Evolutionary conservation across 30 jellyfish, hydroid and myxozoan species (phyloP).

Genomic region (Hydra vulgaris): DNA sequence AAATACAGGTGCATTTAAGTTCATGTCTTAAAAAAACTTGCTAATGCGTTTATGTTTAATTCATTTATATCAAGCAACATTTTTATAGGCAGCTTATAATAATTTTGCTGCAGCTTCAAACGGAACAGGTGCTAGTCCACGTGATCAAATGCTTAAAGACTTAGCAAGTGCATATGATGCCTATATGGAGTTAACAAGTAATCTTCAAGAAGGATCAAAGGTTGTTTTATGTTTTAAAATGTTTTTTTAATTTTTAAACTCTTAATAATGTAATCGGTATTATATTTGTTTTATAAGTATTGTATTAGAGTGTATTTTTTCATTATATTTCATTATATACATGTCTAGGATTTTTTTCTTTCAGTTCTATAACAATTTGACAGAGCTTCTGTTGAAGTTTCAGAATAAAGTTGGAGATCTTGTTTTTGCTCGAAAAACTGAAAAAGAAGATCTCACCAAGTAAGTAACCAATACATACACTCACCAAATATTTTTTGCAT

Average conservation of each 20-base stretch:
- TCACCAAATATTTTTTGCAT: background rate
- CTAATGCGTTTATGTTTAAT: background rate
- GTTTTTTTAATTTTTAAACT: background rate
- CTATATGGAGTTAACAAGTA: slow-evolving; percentile 50
- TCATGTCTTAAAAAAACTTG: background rate
- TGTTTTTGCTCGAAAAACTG: slow-evolving; percentile 74
- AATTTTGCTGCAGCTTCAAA: slow-evolving; percentile 35
- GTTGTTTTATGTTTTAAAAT: slow-evolving; percentile 15
- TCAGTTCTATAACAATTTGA: slow-evolving; percentile 77
- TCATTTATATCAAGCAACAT: background rate
- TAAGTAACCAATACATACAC: background rate
- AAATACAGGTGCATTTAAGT: slow-evolving; percentile 46
- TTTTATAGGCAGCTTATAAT: background rate
- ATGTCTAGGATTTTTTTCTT: slow-evolving; percentile 1
- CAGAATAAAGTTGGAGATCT: slow-evolving; percentile 67
- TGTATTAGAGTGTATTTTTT: background rate
- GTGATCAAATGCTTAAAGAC: slow-evolving; percentile 75
- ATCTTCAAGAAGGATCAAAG: slow-evolving; percentile 66
- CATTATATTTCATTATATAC: background rate
- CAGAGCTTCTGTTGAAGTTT: slow-evolving; percentile 54
- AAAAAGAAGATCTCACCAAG: slow-evolving; percentile 80
- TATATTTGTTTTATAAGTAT: background rate
- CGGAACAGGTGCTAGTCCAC: slow-evolving; percentile 52
- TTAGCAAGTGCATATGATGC: slow-evolving; percentile 78
- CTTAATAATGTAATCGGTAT: too few relatives aligned